Evolutionary conservation across 2,888 invertebrate species (phyloP), one percentile per base, ranked within the genome.

Genomic region (Nycteola revayana): DNA sequence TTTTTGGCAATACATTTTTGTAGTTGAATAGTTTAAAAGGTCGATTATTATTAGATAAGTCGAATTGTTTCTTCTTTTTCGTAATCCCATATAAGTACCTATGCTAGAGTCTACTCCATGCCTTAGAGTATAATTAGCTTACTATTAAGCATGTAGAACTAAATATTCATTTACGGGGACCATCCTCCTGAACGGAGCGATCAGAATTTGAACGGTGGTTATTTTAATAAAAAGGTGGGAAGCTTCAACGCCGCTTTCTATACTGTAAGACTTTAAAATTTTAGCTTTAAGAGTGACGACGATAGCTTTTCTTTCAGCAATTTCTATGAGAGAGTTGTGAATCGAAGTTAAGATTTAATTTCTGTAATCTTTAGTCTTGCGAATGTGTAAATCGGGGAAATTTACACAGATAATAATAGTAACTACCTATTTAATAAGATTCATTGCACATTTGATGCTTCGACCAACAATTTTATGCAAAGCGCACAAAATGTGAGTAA

Each of bases 321-420:
- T 60, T 66, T 69, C 62, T 64, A 66, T 56, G 65, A 67, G 73
- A 69, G 74, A 73, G 76, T 83, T 82, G 81, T 82, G 78, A 83
- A 72, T 77, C 69, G 70, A 72, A 62, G 53, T 63, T 74, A 71
- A 70, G 59, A 38, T 50, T 64, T 46, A 50, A 36, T 59, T 46
- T 49, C 45, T 46, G 14, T 47, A 49, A n/a, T n/a, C 52, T 60
- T 68, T 69, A 70, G 61, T 63, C 54, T 66, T 47, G 30, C 43
- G 41, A 45, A 63, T 78, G 4, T 88, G 88, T 87, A 85, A 87
- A 79, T 50, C 45, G 88, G 88, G 88, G 88, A 88, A 87, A 74
- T 87, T 87, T 87, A 87, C 88, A 88, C 85, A 78, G 53, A 42
- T 7, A 34, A 33, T n/a, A 37, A 32, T 38, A 17, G 30, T 41